Percentiles rank a stretch among this genome's conserved stretches.
These are phyloP conservation scores for Sylvietta virens DNA, from an alignment of 2,113 vertebrate genomes.

Conservation along the genomic window DNA sequence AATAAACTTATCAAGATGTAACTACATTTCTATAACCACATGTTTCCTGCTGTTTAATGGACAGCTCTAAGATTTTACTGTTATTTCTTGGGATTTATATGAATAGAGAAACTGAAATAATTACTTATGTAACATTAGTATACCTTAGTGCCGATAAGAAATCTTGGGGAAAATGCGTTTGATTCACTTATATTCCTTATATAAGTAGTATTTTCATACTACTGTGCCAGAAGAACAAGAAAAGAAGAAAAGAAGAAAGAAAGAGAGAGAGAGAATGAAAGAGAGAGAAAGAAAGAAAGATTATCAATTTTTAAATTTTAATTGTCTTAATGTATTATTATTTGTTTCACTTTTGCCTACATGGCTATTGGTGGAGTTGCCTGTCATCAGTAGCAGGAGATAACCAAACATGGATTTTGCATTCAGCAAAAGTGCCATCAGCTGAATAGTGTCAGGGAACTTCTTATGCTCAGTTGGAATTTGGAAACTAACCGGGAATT, in stretches of 20 bases:
- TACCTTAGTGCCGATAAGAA: background rate
- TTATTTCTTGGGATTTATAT: background rate
- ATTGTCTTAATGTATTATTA: background rate
- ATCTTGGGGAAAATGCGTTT: background rate
- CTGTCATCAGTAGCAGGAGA: background rate
- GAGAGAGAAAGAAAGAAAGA: background rate
- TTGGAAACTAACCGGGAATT: background rate
- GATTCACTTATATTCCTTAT: background rate
- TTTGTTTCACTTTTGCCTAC: background rate
- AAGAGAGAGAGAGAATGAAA: background rate
- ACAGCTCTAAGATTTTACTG: background rate
- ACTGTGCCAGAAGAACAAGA: background rate
- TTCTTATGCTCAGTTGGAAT: background rate
- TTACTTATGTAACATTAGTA: background rate
- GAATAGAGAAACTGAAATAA: background rate
- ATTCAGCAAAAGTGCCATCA: background rate
- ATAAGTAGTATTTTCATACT: background rate
- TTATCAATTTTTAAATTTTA: background rate
- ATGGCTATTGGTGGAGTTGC: background rate
- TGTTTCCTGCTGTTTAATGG: slow-evolving; percentile 32
- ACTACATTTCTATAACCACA: background rate
- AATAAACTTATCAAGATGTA: slow-evolving; percentile 1
- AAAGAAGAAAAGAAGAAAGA: too few relatives aligned
- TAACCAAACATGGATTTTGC: background rate
- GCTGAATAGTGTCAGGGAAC: background rate